A percentile compares a stretch with the other conserved stretches of the same genome.
These are phyloP conservation scores for Apostichopus leukothele DNA, from an alignment of 53 echinoderm and acorn worm genomes.

Conservation along the genomic window DNA sequence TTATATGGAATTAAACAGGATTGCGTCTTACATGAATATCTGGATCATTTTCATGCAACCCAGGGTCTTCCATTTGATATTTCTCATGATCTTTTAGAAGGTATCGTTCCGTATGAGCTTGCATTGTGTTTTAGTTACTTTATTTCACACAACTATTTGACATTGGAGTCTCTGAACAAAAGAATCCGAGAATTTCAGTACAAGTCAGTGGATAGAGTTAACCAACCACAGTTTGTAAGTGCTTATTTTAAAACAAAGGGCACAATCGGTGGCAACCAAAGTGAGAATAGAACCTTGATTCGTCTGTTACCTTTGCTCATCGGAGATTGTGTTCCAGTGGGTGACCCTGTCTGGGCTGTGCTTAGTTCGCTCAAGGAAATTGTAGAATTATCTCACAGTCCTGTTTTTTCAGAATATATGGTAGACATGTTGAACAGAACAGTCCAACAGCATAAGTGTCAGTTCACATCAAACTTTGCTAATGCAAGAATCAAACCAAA, in stretches of 20 bases:
- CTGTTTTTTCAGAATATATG: slow-evolving; percentile 33
- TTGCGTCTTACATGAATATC: slow-evolving; percentile 8
- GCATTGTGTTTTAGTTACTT: slow-evolving; percentile 20
- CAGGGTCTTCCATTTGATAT: slow-evolving; percentile 45
- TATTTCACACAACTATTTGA: slow-evolving; percentile 35
- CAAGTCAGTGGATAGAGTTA: slow-evolving; percentile 29
- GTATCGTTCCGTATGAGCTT: slow-evolving; percentile 47
- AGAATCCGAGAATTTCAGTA: slow-evolving; percentile 42
- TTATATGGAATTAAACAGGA: slow-evolving; percentile 29
- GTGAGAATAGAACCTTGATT: slow-evolving; percentile 37
- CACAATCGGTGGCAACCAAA: slow-evolving; percentile 37
- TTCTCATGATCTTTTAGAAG: slow-evolving; percentile 47
- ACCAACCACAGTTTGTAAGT: slow-evolving; percentile 6
- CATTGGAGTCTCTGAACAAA: slow-evolving; percentile 41
- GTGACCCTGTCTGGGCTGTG: slow-evolving; percentile 48
- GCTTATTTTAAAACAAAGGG: neutral
- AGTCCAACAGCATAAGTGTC: slow-evolving; percentile 18
- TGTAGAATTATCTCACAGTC: slow-evolving; percentile 34
- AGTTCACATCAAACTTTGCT: slow-evolving; percentile 16
- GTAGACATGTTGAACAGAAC: slow-evolving; percentile 24
- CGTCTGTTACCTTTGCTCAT: slow-evolving; percentile 39
- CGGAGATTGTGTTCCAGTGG: slow-evolving; percentile 35
- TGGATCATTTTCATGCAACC: slow-evolving; percentile 31
- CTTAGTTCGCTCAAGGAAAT: slow-evolving; percentile 27
- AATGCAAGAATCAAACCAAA: slow-evolving; percentile 34